Evolutionary conservation across 1,140 invertebrate species (phyloP), one percentile per base, ranked within the genome.

Genomic region (Anadara kagoshimensis): DNA sequence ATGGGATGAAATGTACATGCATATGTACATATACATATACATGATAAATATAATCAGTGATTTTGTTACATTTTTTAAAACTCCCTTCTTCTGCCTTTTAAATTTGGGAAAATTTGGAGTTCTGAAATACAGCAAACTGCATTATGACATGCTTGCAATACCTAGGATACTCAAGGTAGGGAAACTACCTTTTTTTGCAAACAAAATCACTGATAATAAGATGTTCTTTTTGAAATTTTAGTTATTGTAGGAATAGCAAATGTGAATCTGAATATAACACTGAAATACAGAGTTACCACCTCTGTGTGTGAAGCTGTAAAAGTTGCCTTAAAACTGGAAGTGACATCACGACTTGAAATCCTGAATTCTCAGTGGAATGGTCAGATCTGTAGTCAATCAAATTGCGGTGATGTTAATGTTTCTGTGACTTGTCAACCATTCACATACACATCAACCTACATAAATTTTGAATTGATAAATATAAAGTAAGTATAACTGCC

Each of bases 371-470:
- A 20, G 2, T 72, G 64, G 58, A 26, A 36, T 10, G 45, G 49
- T 24, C 24, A 67, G 7, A 43, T 78, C 0, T 82, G 81, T 73
- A 16, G 59, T 22, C 14, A 62, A 5, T 1, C 47, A 4, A 44
- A 69, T 22, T 83, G 81, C 69, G 16, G 36, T 43, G 74, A 80
- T 64, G 58, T 83, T 4, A 53, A 16, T 8, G 45, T 75, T 20
- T 44, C 51, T 10, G 69, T 80, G 5, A 73, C 16, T 36, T 80
- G 78, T 75, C 22, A 20, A 5, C 20, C 44, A 8, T 10, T 36
- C 1, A 66, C 44, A 4, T 26, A 14, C 7, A 20, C 36, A 41
- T 51, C n/a, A 4, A 63, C 43, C 45, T 20, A 5, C 16, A 65
- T 45, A 5, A 58, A 11, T 22, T 44, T 73, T 11, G 26, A 51